A percentile compares a stretch with the other conserved stretches of the same genome.
Conservation (phyloP, 2,113 vertebrate genomes). For the Gila orcuttii region DNA sequence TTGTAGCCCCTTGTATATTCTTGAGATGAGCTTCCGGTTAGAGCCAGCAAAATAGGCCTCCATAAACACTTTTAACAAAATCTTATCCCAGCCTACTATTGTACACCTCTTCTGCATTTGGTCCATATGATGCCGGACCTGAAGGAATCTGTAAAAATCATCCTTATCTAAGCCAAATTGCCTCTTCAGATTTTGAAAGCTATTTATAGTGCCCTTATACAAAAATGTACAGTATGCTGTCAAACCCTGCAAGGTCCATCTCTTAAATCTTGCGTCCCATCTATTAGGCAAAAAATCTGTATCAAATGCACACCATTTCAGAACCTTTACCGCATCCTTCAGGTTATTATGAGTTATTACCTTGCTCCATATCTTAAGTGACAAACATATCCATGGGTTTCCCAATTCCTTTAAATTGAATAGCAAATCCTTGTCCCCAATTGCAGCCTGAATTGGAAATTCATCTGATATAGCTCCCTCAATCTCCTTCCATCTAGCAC, state of each 20-base stretch:
- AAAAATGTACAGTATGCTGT: too few species aligned
- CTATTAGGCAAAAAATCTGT: neutral
- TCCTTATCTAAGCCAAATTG: too few species aligned
- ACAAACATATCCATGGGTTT: neutral
- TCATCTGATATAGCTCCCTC: neutral
- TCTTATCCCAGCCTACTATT: too few species aligned
- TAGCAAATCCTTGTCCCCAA: neutral
- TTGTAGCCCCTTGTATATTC: too few species aligned
- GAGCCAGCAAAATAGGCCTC: neutral
- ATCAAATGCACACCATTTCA: slow-evolving; percentile 2
- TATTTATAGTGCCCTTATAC: too few species aligned
- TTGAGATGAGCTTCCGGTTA: too few species aligned
- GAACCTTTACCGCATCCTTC: neutral
- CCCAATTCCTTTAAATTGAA: neutral
- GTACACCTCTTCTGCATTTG: neutral
- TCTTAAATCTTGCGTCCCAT: neutral
- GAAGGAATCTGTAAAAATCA: too few species aligned
- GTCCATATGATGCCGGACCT: too few species aligned
- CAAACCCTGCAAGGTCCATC: neutral
- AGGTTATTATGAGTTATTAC: neutral
- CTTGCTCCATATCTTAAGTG: neutral
- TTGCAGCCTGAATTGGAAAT: slow-evolving; percentile 4
- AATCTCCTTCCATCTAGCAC: neutral
- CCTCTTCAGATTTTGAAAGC: too few species aligned
- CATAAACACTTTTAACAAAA: too few species aligned